These are phyloP conservation scores for Drosophila prolongata DNA, from an alignment of 2,888 invertebrate species.

Conservation along the genomic window DNA sequence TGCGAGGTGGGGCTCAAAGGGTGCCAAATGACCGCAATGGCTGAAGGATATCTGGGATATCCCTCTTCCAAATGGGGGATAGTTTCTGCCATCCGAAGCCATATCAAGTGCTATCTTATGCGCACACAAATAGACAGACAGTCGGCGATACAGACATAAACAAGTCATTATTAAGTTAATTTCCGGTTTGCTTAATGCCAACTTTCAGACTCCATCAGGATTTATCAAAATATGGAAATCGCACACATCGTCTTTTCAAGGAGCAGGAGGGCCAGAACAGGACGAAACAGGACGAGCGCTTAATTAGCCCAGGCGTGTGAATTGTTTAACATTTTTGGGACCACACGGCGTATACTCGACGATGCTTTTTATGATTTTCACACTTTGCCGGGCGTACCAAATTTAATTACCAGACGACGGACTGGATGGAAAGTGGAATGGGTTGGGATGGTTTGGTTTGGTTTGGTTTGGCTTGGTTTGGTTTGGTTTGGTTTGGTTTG, in stretches of 20 bases:
- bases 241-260: slow-evolving; percentile 21
- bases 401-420: slow-evolving; percentile 66
- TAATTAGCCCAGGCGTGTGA: slow-evolving; percentile 74
- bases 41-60: background rate
- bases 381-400: slow-evolving; percentile 67
- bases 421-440: background rate
- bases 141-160: slow-evolving; percentile 20
- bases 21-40: slow-evolving; percentile 17
- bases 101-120: slow-evolving; percentile 3
- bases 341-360: slow-evolving; percentile 65
- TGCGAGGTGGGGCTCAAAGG: slow-evolving; percentile 1
- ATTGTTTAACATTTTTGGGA: slow-evolving; percentile 77
- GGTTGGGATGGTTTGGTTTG: background rate
- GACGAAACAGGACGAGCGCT: slow-evolving; percentile 50
- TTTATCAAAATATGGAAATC: slow-evolving; percentile 75
- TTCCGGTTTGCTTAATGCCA: slow-evolving; percentile 65
- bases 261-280: too few relatives aligned
- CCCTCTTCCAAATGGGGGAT: background rate
- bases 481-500: background rate
- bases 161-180: slow-evolving; percentile 67
- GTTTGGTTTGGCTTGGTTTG: too few relatives aligned
- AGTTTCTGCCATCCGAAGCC: background rate
- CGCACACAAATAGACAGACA: slow-evolving; percentile 1
- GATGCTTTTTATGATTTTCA: slow-evolving; percentile 76
- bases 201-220: slow-evolving; percentile 55